Percentiles rank a stretch among this genome's conserved stretches.
phyloP scores from a whole-genome alignment of 2,797 vertebrate species.

The Falco columbarius region DNA sequence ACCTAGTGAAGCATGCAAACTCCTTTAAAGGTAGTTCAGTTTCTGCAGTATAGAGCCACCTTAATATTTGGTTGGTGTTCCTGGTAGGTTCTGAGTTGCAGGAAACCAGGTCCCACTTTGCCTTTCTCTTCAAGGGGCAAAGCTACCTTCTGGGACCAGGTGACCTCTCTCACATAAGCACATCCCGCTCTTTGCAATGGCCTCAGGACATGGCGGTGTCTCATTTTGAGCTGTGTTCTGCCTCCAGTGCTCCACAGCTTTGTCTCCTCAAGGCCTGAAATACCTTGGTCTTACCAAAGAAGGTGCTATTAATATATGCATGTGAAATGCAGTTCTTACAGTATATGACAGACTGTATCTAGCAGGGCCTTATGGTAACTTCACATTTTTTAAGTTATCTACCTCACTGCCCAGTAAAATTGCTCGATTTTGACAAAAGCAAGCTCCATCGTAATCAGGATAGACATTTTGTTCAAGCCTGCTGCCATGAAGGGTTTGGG shows the following conservation, averaged over 20 bases:
- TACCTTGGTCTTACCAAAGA: background rate
- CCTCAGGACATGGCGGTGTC: background rate
- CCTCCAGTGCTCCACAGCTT: background rate
- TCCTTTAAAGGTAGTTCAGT: background rate
- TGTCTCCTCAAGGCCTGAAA: background rate
- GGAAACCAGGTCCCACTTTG: background rate
- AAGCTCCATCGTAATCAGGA: background rate
- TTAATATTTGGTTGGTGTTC: background rate
- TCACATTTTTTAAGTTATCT: background rate
- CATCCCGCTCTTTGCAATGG: background rate
- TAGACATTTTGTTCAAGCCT: background rate
- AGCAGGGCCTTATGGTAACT: background rate
- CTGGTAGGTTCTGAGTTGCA: background rate
- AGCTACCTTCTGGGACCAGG: background rate
- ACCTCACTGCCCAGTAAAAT: background rate
- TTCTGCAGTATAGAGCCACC: background rate
- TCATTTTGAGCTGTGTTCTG: background rate
- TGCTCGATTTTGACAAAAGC: background rate
- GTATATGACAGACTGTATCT: background rate
- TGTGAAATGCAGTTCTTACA: background rate
- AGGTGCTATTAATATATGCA: background rate
- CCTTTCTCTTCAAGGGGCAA: background rate
- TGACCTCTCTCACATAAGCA: background rate
- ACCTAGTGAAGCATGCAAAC: background rate
- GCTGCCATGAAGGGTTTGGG: background rate